These are phyloP conservation scores for Arrhamphus sclerolepis DNA, from an alignment of 2,797 vertebrate genomes.

Conservation along the genomic window DNA sequence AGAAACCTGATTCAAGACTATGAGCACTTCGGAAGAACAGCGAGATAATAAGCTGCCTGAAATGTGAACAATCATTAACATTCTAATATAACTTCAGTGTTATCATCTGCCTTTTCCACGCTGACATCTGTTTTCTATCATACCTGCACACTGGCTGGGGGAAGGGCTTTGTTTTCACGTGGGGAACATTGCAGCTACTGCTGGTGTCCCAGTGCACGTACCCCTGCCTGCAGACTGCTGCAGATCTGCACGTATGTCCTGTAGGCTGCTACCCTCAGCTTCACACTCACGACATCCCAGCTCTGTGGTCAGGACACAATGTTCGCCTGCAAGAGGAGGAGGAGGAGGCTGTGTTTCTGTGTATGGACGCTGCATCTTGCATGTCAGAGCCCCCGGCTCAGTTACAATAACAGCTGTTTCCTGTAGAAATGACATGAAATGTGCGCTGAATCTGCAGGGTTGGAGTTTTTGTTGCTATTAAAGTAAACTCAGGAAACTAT, in stretches of 20 bases:
- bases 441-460: background rate
- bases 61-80: background rate
- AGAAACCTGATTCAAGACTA: background rate
- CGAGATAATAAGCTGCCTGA: background rate
- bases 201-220: slow-evolving; percentile 21
- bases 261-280: slow-evolving; percentile 8
- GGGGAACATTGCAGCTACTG: slow-evolving; percentile 15
- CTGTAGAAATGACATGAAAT: background rate
- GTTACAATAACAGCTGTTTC: slow-evolving; percentile 32
- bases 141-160: background rate
- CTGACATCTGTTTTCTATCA: background rate
- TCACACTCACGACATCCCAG: slow-evolving; percentile 3
- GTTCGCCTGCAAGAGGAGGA: slow-evolving; percentile 10
- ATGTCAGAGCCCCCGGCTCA: background rate
- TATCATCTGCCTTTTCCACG: background rate
- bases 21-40: background rate
- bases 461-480: slow-evolving; percentile 5
- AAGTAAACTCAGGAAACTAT: slow-evolving; percentile 3
- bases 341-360: too few species aligned
- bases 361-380: background rate
- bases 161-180: slow-evolving; percentile 6
- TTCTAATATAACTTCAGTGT: too few species aligned
- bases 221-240: slow-evolving; percentile 21
- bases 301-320: slow-evolving; percentile 18
- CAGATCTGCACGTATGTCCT: slow-evolving; percentile 52